Evolutionary conservation across 2,113 vertebrate species (phyloP).

Genomic region (Rafetus swinhoei): DNA sequence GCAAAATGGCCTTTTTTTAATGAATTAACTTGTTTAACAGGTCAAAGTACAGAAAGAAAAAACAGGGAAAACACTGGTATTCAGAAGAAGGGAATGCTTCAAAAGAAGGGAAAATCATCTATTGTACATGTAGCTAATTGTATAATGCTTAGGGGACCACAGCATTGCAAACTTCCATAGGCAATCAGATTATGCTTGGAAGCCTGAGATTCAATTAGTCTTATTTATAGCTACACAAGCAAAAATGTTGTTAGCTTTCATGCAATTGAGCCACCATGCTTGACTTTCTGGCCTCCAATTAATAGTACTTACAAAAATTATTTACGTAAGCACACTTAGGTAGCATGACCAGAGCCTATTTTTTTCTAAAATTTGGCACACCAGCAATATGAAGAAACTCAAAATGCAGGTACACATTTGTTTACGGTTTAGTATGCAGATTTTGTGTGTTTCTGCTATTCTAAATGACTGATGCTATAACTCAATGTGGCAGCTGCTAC

Average conservation of each 20-base stretch:
- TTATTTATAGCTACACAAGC: background rate
- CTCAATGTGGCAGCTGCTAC: background rate
- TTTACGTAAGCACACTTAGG: background rate
- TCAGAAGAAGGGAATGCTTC: background rate
- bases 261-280: slow-evolving; percentile 10
- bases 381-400: background rate
- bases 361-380: background rate
- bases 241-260: background rate
- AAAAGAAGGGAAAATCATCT: background rate
- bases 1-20: background rate
- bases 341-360: background rate
- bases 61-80: background rate
- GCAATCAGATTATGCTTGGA: background rate
- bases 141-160: background rate
- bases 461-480: slow-evolving; percentile 36
- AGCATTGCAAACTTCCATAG: background rate
- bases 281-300: slow-evolving; percentile 14
- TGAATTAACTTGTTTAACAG: background rate
- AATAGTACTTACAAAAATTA: background rate
- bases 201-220: background rate
- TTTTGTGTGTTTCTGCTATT: slow-evolving; percentile 18
- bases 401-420: background rate
- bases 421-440: background rate
- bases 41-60: background rate
- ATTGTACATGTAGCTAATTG: background rate